Conservation (phyloP, 2,888 invertebrate genomes). For the Acanthopleura granulata region DNA sequence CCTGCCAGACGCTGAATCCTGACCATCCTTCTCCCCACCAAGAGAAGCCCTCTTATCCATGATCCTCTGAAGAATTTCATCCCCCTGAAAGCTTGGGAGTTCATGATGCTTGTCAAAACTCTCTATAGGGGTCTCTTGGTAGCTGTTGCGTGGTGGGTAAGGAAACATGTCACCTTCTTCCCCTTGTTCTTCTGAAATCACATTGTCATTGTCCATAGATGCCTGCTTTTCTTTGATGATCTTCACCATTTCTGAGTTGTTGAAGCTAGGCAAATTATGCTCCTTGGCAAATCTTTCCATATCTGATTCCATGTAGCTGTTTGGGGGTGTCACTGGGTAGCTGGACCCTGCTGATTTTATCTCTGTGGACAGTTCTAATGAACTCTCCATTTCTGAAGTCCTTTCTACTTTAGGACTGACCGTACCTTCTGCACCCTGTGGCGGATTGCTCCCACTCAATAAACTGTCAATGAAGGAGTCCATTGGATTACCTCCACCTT, state of each 20-base stretch:
- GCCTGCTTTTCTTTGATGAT: slow-evolving; percentile 69
- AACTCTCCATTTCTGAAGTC: slow-evolving; percentile 19
- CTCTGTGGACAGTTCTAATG: slow-evolving; percentile 29
- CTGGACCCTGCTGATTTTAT: slow-evolving; percentile 35
- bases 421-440: neutral
- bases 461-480: neutral
- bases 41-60: slow-evolving; percentile 35
- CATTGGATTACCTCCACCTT: neutral
- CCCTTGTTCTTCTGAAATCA: slow-evolving; percentile 7
- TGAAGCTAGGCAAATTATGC: slow-evolving; percentile 68
- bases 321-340: slow-evolving; percentile 66
- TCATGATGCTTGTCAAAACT: slow-evolving; percentile 17
- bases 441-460: neutral
- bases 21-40: neutral
- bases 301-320: slow-evolving; percentile 61
- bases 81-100: slow-evolving; percentile 36
- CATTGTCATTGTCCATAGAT: slow-evolving; percentile 43
- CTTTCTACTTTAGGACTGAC: neutral
- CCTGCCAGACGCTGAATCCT: neutral
- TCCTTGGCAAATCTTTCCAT: slow-evolving; percentile 38
- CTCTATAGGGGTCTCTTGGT: slow-evolving; percentile 15
- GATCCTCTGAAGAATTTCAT: slow-evolving; percentile 34
- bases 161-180: slow-evolving; percentile 30
- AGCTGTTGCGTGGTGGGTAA: slow-evolving; percentile 55
- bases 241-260: slow-evolving; percentile 70